These are phyloP conservation scores for Morinoia aosen DNA, from an alignment of 2,888 invertebrate genomes.

Conservation along the genomic window DNA sequence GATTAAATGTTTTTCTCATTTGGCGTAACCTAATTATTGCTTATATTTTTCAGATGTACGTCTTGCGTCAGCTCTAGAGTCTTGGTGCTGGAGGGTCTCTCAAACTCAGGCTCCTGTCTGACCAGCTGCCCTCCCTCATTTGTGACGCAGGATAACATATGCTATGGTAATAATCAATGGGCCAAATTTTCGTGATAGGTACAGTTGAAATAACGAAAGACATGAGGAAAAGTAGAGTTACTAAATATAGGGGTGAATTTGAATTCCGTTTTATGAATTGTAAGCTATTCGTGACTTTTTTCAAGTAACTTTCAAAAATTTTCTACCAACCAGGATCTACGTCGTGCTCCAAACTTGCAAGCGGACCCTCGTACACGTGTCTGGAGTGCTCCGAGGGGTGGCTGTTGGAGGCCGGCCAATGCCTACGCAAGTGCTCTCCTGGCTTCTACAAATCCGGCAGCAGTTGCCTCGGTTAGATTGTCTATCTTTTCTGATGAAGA, in stretches of 20 bases:
- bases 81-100: conserved; percentile 12
- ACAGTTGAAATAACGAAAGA: not conserved
- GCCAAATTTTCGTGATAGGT: not conserved
- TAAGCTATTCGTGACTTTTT: too few species aligned
- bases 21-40: not conserved
- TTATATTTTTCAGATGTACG: not conserved
- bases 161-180: not conserved
- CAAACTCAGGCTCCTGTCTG: not conserved
- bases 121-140: not conserved
- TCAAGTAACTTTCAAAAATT: too few species aligned
- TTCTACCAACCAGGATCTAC: not conserved
- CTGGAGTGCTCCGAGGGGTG: conserved; percentile 58
- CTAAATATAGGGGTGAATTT: not conserved
- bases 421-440: conserved; percentile 59
- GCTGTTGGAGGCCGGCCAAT: conserved; percentile 60
- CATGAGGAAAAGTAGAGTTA: not conserved
- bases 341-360: not conserved
- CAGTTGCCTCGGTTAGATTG: conserved; percentile 54
- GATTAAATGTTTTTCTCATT: not conserved
- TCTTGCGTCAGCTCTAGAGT: not conserved
- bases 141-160: conserved; percentile 5
- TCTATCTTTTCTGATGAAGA: not conserved
- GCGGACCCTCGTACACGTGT: conserved; percentile 13
- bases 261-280: too few species aligned
- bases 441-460: conserved; percentile 51